These are phyloP conservation scores for Pinctada fucata DNA, from an alignment of 2,888 invertebrate species.

Conservation along the genomic window DNA sequence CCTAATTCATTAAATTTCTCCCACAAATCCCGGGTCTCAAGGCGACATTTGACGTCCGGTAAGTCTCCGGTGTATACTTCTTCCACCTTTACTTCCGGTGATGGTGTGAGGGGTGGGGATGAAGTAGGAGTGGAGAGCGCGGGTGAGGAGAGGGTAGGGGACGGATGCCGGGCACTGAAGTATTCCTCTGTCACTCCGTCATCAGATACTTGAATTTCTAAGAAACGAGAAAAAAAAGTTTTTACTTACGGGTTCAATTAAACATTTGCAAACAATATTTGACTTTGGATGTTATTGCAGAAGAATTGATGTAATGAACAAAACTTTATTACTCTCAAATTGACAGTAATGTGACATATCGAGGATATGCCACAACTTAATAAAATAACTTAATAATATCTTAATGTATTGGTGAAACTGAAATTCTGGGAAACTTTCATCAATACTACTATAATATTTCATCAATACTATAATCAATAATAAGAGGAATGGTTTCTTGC, in stretches of 20 bases:
- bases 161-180: conserved; percentile 9
- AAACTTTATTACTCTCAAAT: no score
- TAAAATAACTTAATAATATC: no score
- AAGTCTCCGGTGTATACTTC: conserved; percentile 25
- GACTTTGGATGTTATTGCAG: no score
- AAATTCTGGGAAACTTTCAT: no score
- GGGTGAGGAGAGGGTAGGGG: conserved; percentile 9
- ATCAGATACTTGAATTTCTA: conserved; percentile 16
- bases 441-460: no score
- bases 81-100: conserved; percentile 11
- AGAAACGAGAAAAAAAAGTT: not conserved
- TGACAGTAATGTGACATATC: no score
- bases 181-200: conserved; percentile 1
- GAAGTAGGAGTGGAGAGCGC: not conserved
- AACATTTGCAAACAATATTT: not conserved
- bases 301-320: no score
- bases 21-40: conserved; percentile 42
- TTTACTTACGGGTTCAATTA: not conserved
- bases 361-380: no score
- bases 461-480: no score
- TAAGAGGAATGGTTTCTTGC: no score
- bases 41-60: conserved; percentile 36
- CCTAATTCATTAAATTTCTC: conserved; percentile 41
- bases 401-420: no score
- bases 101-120: not conserved